These are phyloP conservation scores for Zygothrica quintamaculata DNA, from an alignment of 2,888 invertebrate genomes.

Conservation along the genomic window DNA sequence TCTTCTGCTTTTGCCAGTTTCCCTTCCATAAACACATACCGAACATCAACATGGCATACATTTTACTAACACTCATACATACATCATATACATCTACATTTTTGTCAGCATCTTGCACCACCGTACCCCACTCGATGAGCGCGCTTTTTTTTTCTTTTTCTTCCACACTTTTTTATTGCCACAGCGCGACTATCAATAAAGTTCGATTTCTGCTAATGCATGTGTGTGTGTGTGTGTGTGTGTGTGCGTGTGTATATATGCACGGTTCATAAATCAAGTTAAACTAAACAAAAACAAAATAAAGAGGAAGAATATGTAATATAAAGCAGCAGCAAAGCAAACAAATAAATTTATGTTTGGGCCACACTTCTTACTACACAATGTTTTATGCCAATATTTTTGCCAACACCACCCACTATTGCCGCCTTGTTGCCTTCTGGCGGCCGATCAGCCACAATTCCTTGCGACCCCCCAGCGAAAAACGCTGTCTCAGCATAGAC, in stretches of 20 bases:
- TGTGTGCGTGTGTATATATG: slow-evolving; percentile 16
- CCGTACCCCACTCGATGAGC: slow-evolving; percentile 14
- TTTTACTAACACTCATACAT: slow-evolving; percentile 28
- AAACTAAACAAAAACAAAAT: slow-evolving; percentile 58
- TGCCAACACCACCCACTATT: slow-evolving; percentile 29
- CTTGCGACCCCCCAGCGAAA: slow-evolving; percentile 11
- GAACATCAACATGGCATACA: slow-evolving; percentile 60
- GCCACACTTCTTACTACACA: slow-evolving; percentile 57
- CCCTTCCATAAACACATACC: slow-evolving; percentile 54
- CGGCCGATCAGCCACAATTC: slow-evolving; percentile 5
- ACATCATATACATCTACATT: slow-evolving; percentile 21
- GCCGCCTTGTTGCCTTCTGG: slow-evolving; percentile 1
- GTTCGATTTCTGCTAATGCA: slow-evolving; percentile 55
- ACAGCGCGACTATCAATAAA: slow-evolving; percentile 69
- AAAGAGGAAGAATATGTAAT: slow-evolving; percentile 20
- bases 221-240: slow-evolving; percentile 19
- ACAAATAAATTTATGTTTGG: slow-evolving; percentile 68
- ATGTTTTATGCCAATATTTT: slow-evolving; percentile 57
- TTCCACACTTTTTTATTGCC: slow-evolving; percentile 55
- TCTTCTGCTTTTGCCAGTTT: slow-evolving; percentile 30
- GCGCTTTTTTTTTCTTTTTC: slow-evolving; percentile 4
- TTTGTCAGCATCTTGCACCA: slow-evolving; percentile 56
- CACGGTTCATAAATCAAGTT: slow-evolving; percentile 66
- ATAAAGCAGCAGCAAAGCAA: slow-evolving; percentile 37
- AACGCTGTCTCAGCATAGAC: slow-evolving; percentile 38